These are phyloP conservation scores for Latrodectus hesperus DNA, from an alignment of 2,888 invertebrate species.

Conservation along the genomic window DNA sequence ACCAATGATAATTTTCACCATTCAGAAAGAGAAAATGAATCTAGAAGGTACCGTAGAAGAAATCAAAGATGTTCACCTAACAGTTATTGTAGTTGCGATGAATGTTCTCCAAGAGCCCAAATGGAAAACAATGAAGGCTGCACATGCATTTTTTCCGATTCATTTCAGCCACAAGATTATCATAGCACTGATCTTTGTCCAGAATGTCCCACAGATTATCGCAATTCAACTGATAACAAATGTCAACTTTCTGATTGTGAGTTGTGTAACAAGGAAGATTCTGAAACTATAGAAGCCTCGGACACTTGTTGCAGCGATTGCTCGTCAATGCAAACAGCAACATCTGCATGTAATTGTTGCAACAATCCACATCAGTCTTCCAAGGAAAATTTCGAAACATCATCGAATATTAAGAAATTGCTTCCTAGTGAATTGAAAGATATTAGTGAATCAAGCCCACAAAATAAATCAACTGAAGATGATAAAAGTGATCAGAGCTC, in stretches of 20 bases:
- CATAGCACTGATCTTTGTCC: background rate
- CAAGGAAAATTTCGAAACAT: background rate
- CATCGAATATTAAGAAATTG: background rate
- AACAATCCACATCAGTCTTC: too few species aligned
- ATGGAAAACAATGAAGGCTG: background rate
- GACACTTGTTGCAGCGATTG: background rate
- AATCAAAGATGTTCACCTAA: background rate
- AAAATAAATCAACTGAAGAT: background rate
- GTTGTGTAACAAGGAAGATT: background rate
- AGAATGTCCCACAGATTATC: background rate
- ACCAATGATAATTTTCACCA: conserved; percentile 10
- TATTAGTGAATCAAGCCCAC: background rate
- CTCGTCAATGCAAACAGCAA: background rate
- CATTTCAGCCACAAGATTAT: too few species aligned
- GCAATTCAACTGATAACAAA: background rate
- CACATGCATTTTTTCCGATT: background rate
- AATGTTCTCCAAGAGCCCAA: background rate
- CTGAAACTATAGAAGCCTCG: background rate
- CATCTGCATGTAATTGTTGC: background rate
- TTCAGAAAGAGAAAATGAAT: background rate
- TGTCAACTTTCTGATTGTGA: conserved; percentile 10
- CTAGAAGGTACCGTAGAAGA: background rate
- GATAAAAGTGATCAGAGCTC: background rate
- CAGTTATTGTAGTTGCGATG: background rate
- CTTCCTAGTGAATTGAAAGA: background rate